Base-by-base conservation (phyloP, 1,140 invertebrate genomes). In the Drosophila punjabiensis region DNA sequence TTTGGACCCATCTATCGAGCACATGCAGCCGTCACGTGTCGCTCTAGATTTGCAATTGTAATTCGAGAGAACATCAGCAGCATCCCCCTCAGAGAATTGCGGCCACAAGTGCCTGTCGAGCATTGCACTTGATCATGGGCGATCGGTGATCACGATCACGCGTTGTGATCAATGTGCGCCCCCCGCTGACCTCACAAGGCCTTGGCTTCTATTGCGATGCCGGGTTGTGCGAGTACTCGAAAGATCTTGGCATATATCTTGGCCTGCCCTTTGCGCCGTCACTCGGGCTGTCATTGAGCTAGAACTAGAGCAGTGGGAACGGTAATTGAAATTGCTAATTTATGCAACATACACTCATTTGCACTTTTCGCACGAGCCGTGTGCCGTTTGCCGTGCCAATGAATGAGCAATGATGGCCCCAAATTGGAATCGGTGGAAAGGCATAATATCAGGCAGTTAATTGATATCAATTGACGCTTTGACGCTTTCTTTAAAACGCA, bases 11-110 rank as follows among this genome's bases (percentile, higher is more conserved):
- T 14, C 32, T n/a, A 14, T 1, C 32, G 8, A 5, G 20, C 35
- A 58, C 55, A 58, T 58, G 55, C 16, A 24, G 35, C 9, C 35
- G 14, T 24, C 35, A 58, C 55, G 55, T 58, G 55, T 28, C 55
- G 20, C 5, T 58, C 55, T 58, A 58, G 55, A 58, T 58, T 58
- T 58, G 55, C 55, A 58, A 39, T 28, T 58, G 55, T 39, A 58
- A 39, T 58, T 8, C 5, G 20, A 58, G 55, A 28, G 35, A 58
- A 24, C 55, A 24, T 16, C 55, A 28, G 35, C 35, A 58, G 5
- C 45, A 48, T 16, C 35, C 24, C 4, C 45, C 8, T 18, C 33
- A 24, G 53, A 24, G 53, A 37, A 56, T 24, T n/a, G 53, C 20
- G 33, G 20, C 14, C 8, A 37, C 53, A 20, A 55, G 32, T 20